Base-by-base conservation (phyloP, 2,888 invertebrate genomes). In the Julus scanicus region DNA sequence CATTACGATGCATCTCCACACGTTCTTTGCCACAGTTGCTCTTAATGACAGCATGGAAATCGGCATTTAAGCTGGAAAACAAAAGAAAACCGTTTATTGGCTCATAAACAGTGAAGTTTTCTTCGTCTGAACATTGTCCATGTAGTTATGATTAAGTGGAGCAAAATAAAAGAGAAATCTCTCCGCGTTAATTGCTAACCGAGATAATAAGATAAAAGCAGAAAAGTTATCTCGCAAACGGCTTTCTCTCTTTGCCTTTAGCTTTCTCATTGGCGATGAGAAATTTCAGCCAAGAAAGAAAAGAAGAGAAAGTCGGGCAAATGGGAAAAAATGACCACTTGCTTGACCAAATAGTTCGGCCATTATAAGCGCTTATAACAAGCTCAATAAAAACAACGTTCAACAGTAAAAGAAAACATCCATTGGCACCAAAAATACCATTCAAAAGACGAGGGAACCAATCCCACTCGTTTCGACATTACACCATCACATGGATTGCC, bases 91-190 rank as follows among this genome's bases (percentile, higher is more conserved):
- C 63, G 63, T 63, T 63, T 63, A 63, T 63, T 63, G 63, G 63
- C 63, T 63, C 63, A 63, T 63, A 63, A 63, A 63, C 63, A 63
- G 63, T n/a, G 8, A n/a, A 63, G 63, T 63, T 63, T 63, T 63
- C n/a, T 63, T 63, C 20, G n/a, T 63, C 63, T 63, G 63, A 63
- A 63, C 63, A 20, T 63, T n/a, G 63, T 63, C 63, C 63, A 20
- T 20, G 63, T 63, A 63, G 63, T 63, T 63, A 63, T 63, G 63
- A 63, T 63, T 63, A 63, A 63, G 63, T 63, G 63, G 63, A 63
- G 63, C 63, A 63, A 63, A 63, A 63, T 63, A 63, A 63, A 63
- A 63, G 63, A 63, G 63, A 63, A 63, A 63, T 63, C 63, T 63
- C 63, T 63, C n/a, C 63, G 63, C 63, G 63, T 63, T 63, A 63